phyloP scores from a whole-genome alignment of 2,888 invertebrate genomes.

The Acleris holmiana region DNA sequence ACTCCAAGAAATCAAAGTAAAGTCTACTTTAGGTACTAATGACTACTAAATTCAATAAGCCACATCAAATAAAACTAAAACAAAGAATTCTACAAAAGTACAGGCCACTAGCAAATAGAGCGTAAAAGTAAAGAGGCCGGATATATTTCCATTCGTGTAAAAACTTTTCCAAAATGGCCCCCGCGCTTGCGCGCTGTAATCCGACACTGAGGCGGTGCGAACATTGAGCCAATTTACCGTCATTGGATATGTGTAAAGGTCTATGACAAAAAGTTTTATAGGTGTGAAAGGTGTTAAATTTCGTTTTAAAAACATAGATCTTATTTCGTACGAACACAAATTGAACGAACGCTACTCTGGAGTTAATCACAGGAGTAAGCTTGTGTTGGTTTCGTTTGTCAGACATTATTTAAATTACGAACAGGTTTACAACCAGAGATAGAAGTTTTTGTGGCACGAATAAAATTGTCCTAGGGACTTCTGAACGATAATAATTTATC shows the following conservation, averaged over 20 bases:
- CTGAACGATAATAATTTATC: too few species aligned
- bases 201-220: slow-evolving; percentile 38
- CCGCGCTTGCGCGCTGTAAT: slow-evolving; percentile 41
- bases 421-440: too few species aligned
- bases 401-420: too few species aligned
- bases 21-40: too few species aligned
- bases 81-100: slow-evolving; percentile 3
- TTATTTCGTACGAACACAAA: slow-evolving; percentile 26
- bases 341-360: not conserved
- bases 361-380: not conserved
- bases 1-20: too few species aligned
- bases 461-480: too few species aligned
- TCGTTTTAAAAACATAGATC: slow-evolving; percentile 42
- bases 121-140: slow-evolving; percentile 30
- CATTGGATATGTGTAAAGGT: slow-evolving; percentile 28
- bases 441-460: too few species aligned
- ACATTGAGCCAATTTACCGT: slow-evolving; percentile 33
- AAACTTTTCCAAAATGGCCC: slow-evolving; percentile 49
- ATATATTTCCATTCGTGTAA: slow-evolving; percentile 34
- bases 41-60: not conserved
- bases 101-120: slow-evolving; percentile 19
- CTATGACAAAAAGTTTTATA: slow-evolving; percentile 17
- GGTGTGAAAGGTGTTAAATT: slow-evolving; percentile 39
- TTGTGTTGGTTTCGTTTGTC: too few species aligned
- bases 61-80: slow-evolving; percentile 3